phyloP scores from a whole-genome alignment of 2,888 invertebrate species.

The Dasypogon diadema region DNA sequence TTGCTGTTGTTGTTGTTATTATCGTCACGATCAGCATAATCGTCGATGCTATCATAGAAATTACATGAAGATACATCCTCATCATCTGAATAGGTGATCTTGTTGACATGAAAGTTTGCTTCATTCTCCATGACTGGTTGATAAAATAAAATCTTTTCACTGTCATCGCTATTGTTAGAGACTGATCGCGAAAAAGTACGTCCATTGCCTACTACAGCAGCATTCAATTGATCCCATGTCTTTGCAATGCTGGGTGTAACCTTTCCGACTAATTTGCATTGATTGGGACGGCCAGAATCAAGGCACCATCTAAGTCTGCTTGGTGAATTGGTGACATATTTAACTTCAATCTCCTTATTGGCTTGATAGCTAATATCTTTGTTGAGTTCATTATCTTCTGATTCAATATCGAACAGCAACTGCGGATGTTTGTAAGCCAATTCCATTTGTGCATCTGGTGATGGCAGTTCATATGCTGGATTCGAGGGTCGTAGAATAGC shows the following conservation, averaged over 20 bases:
- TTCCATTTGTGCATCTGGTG: conserved; percentile 57
- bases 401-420: conserved; percentile 67
- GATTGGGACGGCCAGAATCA: not conserved
- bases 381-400: conserved; percentile 59
- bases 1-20: conserved; percentile 19
- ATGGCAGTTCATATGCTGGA: conserved; percentile 43
- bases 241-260: conserved; percentile 57
- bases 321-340: conserved; percentile 9
- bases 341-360: conserved; percentile 40
- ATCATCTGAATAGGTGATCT: conserved; percentile 54
- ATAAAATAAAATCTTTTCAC: conserved; percentile 54
- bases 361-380: conserved; percentile 38
- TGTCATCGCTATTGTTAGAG: conserved; percentile 55
- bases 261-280: conserved; percentile 57
- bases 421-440: conserved; percentile 67
- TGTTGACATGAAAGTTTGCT: conserved; percentile 57
- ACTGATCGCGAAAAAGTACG: conserved; percentile 37
- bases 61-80: conserved; percentile 48
- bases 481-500: conserved; percentile 57
- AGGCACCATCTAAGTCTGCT: not conserved
- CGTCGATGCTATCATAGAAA: conserved; percentile 59
- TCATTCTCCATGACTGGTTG: conserved; percentile 53
- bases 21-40: conserved; percentile 51
- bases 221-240: conserved; percentile 58
- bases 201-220: not conserved